Percentiles rank a stretch among this genome's conserved stretches.
phyloP scores from a whole-genome alignment of 2,888 invertebrate species.

The Leptura quadrifasciata region DNA sequence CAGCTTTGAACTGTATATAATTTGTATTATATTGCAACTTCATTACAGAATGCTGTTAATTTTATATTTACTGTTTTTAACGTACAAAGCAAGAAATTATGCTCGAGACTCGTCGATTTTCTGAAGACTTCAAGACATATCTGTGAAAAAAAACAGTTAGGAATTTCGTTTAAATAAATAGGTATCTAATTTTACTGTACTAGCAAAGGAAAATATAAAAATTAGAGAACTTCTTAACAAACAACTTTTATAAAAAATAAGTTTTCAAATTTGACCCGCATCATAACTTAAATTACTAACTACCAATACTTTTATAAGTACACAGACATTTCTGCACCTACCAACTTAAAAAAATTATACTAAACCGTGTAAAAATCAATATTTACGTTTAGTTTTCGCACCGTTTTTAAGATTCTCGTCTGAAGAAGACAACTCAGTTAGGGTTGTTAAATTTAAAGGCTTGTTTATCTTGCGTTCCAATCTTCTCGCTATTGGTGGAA shows the following conservation, averaged over 20 bases:
- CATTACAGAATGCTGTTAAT: no score
- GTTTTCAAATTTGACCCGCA: background rate
- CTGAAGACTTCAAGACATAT: no score
- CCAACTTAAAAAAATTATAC: conserved; percentile 6
- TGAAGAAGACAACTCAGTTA: conserved; percentile 42
- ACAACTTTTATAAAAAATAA: background rate
- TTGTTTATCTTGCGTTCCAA: conserved; percentile 33
- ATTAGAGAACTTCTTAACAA: background rate
- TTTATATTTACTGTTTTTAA: no score
- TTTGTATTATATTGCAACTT: no score
- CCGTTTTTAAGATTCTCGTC: conserved; percentile 46
- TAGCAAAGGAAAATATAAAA: no score
- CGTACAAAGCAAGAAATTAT: no score
- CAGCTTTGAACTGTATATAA: no score
- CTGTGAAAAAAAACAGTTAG: no score
- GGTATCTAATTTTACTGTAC: no score
- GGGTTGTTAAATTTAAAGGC: conserved; percentile 42
- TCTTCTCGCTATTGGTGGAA: conserved; percentile 75
- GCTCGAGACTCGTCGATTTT: no score
- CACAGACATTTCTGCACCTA: background rate
- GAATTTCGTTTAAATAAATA: no score
- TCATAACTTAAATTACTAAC: background rate
- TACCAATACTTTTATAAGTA: background rate
- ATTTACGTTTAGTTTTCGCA: conserved; percentile 22
- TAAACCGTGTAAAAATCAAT: conserved; percentile 20